A percentile compares a stretch with the other conserved stretches of the same genome.
Conservation (phyloP, 2,797 vertebrate species). For the Streptopelia turtur region DNA sequence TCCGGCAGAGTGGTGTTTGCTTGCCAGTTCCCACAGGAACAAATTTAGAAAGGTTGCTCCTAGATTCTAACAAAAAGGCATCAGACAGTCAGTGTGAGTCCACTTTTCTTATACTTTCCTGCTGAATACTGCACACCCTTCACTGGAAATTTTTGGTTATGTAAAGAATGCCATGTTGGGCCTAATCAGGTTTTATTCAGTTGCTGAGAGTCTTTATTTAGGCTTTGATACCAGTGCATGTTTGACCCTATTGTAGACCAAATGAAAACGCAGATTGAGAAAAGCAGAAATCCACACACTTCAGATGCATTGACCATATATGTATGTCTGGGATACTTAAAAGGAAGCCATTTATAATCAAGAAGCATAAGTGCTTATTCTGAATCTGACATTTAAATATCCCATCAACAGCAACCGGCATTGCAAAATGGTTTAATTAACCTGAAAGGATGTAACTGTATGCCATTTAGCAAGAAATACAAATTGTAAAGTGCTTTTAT, state of each 20-base stretch:
- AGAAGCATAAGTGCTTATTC: constrained; percentile 6
- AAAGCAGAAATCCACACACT: neutral
- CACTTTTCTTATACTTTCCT: neutral
- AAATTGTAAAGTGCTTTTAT: constrained; percentile 49
- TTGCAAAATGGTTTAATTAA: constrained; percentile 56
- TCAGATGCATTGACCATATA: neutral
- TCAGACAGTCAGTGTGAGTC: neutral
- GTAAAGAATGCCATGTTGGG: neutral
- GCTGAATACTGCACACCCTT: neutral
- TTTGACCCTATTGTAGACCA: neutral
- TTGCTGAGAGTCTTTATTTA: neutral
- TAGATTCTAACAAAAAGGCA: neutral
- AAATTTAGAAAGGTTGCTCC: neutral
- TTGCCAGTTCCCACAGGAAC: neutral
- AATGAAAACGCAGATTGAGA: neutral
- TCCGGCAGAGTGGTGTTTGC: neutral
- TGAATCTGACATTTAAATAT: constrained; percentile 51
- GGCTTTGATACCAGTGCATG: neutral
- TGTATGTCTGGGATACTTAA: neutral
- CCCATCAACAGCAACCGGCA: constrained; percentile 26
- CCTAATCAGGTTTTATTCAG: constrained; percentile 19
- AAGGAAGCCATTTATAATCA: constrained; percentile 23
- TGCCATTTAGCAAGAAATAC: constrained; percentile 59
- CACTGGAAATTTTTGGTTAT: neutral
- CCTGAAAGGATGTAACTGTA: constrained; percentile 69